phyloP scores from a whole-genome alignment of 2,888 invertebrate species.

The Gnatocerus cornutus region DNA sequence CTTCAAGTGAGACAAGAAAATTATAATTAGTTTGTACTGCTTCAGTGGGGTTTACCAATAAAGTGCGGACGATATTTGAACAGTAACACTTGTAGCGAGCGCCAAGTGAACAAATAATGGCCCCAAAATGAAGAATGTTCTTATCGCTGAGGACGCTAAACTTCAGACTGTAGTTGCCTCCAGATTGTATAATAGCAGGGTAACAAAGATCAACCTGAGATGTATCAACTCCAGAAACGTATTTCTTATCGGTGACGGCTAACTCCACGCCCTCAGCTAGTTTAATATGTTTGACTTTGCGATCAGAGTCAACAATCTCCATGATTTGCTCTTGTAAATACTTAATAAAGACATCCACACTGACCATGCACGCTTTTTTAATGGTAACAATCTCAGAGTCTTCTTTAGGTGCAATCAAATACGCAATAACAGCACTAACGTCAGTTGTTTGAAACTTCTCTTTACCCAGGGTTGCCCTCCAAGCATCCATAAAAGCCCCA shows the following conservation, averaged over 20 bases:
- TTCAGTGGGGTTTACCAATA: constrained; percentile 94
- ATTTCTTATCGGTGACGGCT: constrained; percentile 96
- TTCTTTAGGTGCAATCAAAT: constrained; percentile 95
- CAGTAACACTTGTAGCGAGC: constrained; percentile 98
- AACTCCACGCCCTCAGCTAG: constrained; percentile 95
- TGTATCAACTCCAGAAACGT: constrained; percentile 91
- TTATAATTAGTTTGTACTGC: constrained; percentile 91
- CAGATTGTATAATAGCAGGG: constrained; percentile 98
- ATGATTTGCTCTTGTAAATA: constrained; percentile 98
- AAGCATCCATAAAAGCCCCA: constrained; percentile 94
- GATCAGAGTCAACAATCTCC: constrained; percentile 98
- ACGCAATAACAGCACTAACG: constrained; percentile 87
- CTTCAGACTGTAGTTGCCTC: constrained; percentile 95
- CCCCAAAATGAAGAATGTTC: constrained; percentile 94
- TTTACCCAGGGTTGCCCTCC: constrained; percentile 85
- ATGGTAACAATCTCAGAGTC: constrained; percentile 91
- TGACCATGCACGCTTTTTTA: constrained; percentile 93
- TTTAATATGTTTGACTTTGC: constrained; percentile 97
- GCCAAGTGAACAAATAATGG: constrained; percentile 95
- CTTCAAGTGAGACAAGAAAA: constrained; percentile 90
- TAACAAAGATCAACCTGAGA: constrained; percentile 97
- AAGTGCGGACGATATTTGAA: constrained; percentile 96
- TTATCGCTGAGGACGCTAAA: constrained; percentile 97
- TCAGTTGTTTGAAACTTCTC: constrained; percentile 91
- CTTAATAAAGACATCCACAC: constrained; percentile 96